phyloP scores from a whole-genome alignment of 2,888 invertebrate genomes.

The Nowickia ferox region DNA sequence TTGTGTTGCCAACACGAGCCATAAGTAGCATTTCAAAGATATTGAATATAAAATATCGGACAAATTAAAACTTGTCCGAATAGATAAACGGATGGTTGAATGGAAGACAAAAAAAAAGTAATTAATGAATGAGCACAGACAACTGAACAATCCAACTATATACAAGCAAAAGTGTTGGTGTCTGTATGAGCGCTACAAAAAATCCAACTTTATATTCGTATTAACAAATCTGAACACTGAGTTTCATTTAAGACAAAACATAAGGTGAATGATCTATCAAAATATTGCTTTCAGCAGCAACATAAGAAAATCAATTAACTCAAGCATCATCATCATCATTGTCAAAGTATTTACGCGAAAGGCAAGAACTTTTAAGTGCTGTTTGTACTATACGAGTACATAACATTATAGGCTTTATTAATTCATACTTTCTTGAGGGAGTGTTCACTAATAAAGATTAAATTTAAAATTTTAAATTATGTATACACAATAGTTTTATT shows the following conservation, averaged over 20 bases:
- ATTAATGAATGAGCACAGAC: slow-evolving; percentile 23
- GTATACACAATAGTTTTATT: too few relatives aligned
- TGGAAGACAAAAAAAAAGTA: not conserved
- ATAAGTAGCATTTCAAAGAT: slow-evolving; percentile 66
- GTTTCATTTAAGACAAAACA: slow-evolving; percentile 29
- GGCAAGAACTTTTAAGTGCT: slow-evolving; percentile 36
- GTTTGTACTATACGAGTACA: not conserved
- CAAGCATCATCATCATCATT: slow-evolving; percentile 27
- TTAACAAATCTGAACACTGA: not conserved
- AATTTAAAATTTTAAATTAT: not conserved
- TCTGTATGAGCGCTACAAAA: not conserved
- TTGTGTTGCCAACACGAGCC: slow-evolving; percentile 67
- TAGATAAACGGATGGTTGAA: not conserved
- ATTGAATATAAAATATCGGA: slow-evolving; percentile 21
- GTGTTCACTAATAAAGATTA: not conserved
- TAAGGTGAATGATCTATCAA: slow-evolving; percentile 60
- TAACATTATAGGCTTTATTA: too few relatives aligned
- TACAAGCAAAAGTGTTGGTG: slow-evolving; percentile 8
- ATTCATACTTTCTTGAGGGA: too few relatives aligned
- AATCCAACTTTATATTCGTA: not conserved
- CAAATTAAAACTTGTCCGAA: slow-evolving; percentile 18
- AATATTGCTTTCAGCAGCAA: not conserved
- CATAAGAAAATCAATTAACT: not conserved
- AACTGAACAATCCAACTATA: slow-evolving; percentile 11
- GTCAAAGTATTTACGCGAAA: not conserved